phyloP scores from a whole-genome alignment of 2,113 vertebrate genomes.

The Ictidomys tridecemlineatus region DNA sequence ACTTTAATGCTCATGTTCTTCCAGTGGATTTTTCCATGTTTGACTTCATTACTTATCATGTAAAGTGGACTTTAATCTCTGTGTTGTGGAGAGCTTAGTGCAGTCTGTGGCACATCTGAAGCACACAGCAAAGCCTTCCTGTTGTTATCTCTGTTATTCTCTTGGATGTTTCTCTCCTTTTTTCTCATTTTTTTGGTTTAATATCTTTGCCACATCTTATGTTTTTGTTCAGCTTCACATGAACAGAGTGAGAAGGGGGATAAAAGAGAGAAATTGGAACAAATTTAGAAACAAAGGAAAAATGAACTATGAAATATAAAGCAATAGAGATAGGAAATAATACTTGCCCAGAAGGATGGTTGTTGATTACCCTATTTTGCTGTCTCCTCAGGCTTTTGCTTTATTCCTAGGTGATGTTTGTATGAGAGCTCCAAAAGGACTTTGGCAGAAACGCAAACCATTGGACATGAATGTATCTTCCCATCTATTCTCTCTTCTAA shows the following conservation, averaged over 20 bases:
- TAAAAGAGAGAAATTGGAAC: neutral
- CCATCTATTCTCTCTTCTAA: neutral
- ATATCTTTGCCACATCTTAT: neutral
- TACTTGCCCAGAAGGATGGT: neutral
- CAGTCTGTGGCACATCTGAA: neutral
- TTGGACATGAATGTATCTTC: neutral
- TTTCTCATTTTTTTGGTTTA: neutral
- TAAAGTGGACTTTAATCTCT: neutral
- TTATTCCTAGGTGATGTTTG: neutral
- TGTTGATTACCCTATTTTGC: neutral
- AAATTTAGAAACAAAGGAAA: neutral
- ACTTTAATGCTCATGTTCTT: neutral
- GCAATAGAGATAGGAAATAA: neutral
- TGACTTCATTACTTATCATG: neutral
- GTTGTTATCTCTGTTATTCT: neutral
- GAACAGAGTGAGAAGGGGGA: neutral
- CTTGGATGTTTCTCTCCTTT: neutral
- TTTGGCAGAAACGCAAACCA: neutral
- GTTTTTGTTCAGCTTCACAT: neutral
- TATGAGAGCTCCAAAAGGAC: neutral
- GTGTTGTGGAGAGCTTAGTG: neutral
- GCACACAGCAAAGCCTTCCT: neutral
- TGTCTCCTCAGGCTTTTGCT: neutral
- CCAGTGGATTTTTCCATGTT: slow-evolving; percentile 20
- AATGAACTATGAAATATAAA: neutral